These are phyloP conservation scores for Thalassaphorura encarpata DNA, from an alignment of 1,140 invertebrate genomes.

Conservation along the genomic window DNA sequence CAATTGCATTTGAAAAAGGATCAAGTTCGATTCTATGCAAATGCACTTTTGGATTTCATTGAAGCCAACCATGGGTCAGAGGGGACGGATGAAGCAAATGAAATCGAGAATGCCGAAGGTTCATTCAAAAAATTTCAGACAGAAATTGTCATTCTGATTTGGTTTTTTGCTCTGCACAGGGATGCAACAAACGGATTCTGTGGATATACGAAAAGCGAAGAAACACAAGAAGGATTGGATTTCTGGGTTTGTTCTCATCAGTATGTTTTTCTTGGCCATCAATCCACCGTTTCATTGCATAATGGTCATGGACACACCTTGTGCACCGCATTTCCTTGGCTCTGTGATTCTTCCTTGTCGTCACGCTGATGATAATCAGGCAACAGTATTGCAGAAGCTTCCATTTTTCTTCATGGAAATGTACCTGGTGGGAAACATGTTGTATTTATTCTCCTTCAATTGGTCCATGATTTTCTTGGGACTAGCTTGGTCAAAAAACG, in stretches of 20 bases:
- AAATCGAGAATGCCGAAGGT: background rate
- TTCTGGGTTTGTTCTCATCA: background rate
- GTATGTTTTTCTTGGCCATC: background rate
- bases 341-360: background rate
- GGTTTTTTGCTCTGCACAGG: background rate
- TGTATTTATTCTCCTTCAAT: background rate
- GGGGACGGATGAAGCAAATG: background rate
- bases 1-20: background rate
- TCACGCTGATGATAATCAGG: background rate
- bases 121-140: background rate
- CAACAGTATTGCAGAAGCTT: background rate
- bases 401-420: constrained; percentile 2
- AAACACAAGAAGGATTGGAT: background rate
- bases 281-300: background rate
- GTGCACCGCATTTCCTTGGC: constrained; percentile 2
- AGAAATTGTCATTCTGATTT: background rate
- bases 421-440: background rate
- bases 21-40: background rate
- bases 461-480: background rate
- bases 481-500: background rate
- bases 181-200: no score
- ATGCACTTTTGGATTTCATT: background rate
- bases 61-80: no score
- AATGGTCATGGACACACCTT: background rate
- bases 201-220: no score